phyloP scores from a whole-genome alignment of 64 coral and sea anemone genomes.

The Stichodactyla mertensii region DNA sequence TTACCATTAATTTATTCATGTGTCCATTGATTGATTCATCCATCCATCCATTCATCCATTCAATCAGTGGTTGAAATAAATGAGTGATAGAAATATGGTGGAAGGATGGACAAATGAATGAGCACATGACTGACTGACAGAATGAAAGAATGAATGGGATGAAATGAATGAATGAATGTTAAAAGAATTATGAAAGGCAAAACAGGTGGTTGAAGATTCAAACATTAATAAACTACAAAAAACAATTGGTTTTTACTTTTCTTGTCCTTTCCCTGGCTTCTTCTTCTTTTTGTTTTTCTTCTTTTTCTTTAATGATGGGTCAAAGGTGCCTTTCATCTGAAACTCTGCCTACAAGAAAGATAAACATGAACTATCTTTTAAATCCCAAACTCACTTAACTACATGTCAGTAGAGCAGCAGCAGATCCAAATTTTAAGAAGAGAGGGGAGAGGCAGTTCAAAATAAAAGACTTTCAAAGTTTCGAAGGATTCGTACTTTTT shows the following conservation, averaged over 20 bases:
- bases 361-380: background rate
- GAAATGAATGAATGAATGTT: background rate
- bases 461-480: no score
- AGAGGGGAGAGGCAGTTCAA: no score
- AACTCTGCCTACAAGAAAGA: conserved; percentile 63
- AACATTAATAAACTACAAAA: background rate
- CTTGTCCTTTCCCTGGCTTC: conserved; percentile 82
- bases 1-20: no score
- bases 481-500: no score
- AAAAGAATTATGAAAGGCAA: background rate
- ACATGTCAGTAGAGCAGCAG: no score
- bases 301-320: conserved; percentile 92
- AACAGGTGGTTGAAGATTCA: background rate
- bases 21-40: no score
- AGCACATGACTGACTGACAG: background rate
- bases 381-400: background rate
- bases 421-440: no score
- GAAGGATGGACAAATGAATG: no score
- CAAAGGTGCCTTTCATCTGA: conserved; percentile 81
- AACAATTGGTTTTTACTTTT: conserved; percentile 62
- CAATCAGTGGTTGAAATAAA: no score
- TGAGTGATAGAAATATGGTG: no score
- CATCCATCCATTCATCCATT: no score
- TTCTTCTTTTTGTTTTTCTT: conserved; percentile 99
- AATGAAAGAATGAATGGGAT: no score